phyloP scores from a whole-genome alignment of 2,888 invertebrate species.

The Clunio marinus region DNA sequence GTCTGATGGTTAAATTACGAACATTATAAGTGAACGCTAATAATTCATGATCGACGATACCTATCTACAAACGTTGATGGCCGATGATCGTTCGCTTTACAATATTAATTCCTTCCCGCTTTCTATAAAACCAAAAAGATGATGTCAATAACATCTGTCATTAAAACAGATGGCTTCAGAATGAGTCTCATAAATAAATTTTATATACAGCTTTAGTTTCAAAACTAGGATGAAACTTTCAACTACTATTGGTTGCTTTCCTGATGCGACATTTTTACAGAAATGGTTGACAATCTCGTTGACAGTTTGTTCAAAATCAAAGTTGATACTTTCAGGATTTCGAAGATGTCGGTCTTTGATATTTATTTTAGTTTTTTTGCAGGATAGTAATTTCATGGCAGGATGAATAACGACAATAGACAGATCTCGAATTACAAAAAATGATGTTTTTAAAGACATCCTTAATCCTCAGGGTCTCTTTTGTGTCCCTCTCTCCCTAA shows the following conservation, averaged over 20 bases:
- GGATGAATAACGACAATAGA: too few relatives aligned
- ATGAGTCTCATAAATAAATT: too few relatives aligned
- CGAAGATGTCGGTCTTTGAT: not conserved
- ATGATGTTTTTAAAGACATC: slow-evolving; percentile 28
- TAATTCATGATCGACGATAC: slow-evolving; percentile 24
- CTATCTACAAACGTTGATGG: too few relatives aligned
- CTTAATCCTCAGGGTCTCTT: slow-evolving; percentile 5
- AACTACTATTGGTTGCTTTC: slow-evolving; percentile 22
- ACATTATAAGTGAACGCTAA: slow-evolving; percentile 34
- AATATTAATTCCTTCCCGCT: slow-evolving; percentile 7
- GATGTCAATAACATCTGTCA: slow-evolving; percentile 39
- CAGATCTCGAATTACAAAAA: not conserved
- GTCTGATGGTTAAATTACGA: slow-evolving; percentile 32
- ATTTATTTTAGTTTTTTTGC: too few relatives aligned
- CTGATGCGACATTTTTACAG: slow-evolving; percentile 6
- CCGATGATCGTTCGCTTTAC: slow-evolving; percentile 17
- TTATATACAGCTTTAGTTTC: too few relatives aligned
- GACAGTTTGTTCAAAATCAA: not conserved
- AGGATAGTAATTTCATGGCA: too few relatives aligned
- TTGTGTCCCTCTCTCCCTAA: not conserved
- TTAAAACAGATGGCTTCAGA: slow-evolving; percentile 33
- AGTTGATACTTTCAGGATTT: slow-evolving; percentile 2
- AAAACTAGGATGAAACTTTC: too few relatives aligned
- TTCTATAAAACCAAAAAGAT: too few relatives aligned
- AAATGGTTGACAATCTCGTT: slow-evolving; percentile 36